phyloP scores from a whole-genome alignment of 2,888 invertebrate species.

The Pandemis cinnamomeana region DNA sequence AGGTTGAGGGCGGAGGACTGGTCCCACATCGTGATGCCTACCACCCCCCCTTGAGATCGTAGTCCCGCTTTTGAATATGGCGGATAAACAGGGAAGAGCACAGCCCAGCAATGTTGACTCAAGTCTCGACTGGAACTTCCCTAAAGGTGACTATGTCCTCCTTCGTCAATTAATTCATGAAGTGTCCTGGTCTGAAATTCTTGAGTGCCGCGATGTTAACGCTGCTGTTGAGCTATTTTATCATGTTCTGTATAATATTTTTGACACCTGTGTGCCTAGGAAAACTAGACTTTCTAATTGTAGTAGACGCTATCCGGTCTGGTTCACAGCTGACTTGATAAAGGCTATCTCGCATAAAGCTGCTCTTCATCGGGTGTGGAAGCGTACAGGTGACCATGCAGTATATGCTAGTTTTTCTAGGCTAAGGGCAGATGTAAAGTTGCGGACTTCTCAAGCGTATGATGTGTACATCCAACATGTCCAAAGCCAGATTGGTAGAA shows the following conservation, averaged over 20 bases:
- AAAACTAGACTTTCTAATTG: neutral
- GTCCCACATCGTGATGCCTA: neutral
- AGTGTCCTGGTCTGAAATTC: neutral
- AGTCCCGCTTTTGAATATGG: neutral
- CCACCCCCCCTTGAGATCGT: neutral
- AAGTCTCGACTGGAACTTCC: neutral
- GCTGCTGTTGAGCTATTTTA: neutral
- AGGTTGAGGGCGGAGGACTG: neutral
- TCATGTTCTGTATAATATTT: neutral
- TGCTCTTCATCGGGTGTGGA: too few relatives aligned
- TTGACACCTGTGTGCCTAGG: neutral
- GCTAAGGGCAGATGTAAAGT: too few relatives aligned
- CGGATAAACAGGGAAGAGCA: neutral
- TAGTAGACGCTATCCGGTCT: neutral
- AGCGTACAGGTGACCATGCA: too few relatives aligned
- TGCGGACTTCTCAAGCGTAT: too few relatives aligned
- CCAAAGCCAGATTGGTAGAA: too few relatives aligned
- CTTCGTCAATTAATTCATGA: neutral
- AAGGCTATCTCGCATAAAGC: too few relatives aligned
- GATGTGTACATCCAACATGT: too few relatives aligned
- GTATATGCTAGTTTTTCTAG: too few relatives aligned
- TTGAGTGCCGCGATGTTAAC: neutral
- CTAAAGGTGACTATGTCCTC: neutral
- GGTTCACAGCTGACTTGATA: neutral
- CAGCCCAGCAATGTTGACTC: neutral